Evolutionary conservation across 2,797 vertebrate species (phyloP), one percentile per base, ranked within the genome.

Genomic region (Percopsis omiscomaycus): DNA sequence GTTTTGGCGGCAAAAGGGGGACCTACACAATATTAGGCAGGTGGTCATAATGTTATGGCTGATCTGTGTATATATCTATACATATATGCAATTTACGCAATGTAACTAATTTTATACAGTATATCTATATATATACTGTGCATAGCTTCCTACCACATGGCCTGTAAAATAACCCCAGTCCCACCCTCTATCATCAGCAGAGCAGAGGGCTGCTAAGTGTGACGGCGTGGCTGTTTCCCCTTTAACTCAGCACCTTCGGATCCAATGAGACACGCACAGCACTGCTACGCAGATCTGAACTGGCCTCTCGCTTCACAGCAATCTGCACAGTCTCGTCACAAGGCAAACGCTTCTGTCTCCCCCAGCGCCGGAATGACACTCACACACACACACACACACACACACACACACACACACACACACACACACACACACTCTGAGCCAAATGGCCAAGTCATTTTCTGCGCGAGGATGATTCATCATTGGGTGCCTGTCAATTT

Each of bases 271-370:
- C 89, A 80, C 3, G 74, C 77, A 78, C 75, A 84, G 75, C 75
- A 77, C 74, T 77, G 79, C 80, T 74, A 69, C 49, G 60, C 69
- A 79, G 77, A 85, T 89, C 81, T 60, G 66, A 89, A 77, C 84
- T 88, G 88, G 85, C 89, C 88, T 75, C 80, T 81, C 59, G 75
- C 84, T 90, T 92, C 86, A 88, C 86, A 88, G 83, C 80, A 84
- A 90, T 89, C 84, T 87, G 73, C 66, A 64, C 0, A 45, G 81
- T 73, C 79, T 84, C 78, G 47, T 88, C 78, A 75, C 68, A 64
- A 80, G 84, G 81, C 86, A 89, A 92, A 90, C 30, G 73, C 77
- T 85, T 79, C 77, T 86, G 87, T 89, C 85, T 88, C 84, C 85
- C 71, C 73, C 45, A 75, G 81, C 78, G 15, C 46, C 37, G 42